phyloP scores from a whole-genome alignment of 2,888 invertebrate species.

The Coelopa pilipes region DNA sequence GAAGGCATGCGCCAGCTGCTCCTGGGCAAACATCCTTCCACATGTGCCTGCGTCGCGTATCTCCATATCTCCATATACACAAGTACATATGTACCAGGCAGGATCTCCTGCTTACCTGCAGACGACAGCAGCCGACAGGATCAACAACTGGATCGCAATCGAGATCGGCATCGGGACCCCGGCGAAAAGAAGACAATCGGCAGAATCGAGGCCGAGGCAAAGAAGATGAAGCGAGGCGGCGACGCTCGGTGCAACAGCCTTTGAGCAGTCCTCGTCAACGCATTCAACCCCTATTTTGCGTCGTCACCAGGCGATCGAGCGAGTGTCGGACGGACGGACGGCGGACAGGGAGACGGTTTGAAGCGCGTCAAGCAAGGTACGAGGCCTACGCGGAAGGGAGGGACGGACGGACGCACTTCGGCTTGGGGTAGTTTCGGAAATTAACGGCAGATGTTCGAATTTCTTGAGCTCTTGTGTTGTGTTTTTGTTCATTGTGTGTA shows the following conservation, averaged over 20 bases:
- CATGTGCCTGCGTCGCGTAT: no score
- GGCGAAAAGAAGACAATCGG: not conserved
- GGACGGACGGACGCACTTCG: not conserved
- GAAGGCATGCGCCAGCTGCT: constrained; percentile 60
- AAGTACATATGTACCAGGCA: no score
- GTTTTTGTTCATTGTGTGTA: not conserved
- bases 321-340: not conserved
- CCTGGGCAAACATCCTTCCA: no score
- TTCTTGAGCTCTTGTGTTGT: constrained; percentile 40
- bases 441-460: constrained; percentile 58
- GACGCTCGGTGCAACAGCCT: constrained; percentile 39
- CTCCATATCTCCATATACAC: no score
- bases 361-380: not conserved
- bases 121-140: constrained; percentile 45
- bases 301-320: not conserved
- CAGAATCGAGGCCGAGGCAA: not conserved
- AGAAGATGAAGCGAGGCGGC: constrained; percentile 30
- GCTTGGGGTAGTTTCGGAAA: constrained; percentile 26
- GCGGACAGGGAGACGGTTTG: not conserved
- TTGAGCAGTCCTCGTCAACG: constrained; percentile 37
- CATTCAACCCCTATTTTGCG: not conserved
- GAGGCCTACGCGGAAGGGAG: not conserved
- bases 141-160: constrained; percentile 24
- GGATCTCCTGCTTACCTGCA: not conserved
- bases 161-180: constrained; percentile 21